phyloP scores from a whole-genome alignment of 1,140 invertebrate genomes.

The Ips nitidus region DNA sequence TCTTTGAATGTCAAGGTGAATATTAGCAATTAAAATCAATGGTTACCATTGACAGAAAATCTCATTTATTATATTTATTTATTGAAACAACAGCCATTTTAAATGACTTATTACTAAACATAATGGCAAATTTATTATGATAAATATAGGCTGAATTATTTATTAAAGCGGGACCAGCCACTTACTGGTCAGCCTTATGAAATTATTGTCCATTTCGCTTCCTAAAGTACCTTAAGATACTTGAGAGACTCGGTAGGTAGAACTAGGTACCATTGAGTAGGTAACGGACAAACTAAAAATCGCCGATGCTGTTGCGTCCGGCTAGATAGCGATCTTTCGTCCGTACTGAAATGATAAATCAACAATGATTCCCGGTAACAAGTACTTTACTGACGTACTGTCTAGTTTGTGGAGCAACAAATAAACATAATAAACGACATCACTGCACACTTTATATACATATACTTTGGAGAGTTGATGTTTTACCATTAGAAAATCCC shows the following conservation, averaged over 20 bases:
- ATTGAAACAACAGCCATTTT: not conserved
- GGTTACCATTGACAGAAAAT: not conserved
- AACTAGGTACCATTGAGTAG: too few species aligned
- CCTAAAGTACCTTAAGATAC: not conserved
- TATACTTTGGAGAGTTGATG: slow-evolving; percentile 15
- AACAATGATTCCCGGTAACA: slow-evolving; percentile 26
- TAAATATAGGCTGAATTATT: too few species aligned
- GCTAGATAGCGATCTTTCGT: slow-evolving; percentile 17
- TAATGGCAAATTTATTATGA: not conserved
- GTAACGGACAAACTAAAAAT: not conserved
- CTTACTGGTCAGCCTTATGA: not conserved
- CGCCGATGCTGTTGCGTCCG: slow-evolving; percentile 6
- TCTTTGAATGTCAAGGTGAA: not conserved
- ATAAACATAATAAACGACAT: slow-evolving; percentile 28
- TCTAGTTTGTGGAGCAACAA: slow-evolving; percentile 28
- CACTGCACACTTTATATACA: not conserved
- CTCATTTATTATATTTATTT: not conserved
- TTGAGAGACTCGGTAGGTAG: not conserved
- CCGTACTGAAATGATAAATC: slow-evolving; percentile 23
- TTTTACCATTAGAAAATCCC: slow-evolving; percentile 23
- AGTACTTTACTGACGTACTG: slow-evolving; percentile 25
- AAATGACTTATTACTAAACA: slow-evolving; percentile 4
- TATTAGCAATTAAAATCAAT: slow-evolving; percentile 2
- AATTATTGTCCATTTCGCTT: too few species aligned
- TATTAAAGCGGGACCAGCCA: not conserved